Base-by-base conservation (phyloP, 2,888 invertebrate genomes). In the Sabellastarte sp. region DNA sequence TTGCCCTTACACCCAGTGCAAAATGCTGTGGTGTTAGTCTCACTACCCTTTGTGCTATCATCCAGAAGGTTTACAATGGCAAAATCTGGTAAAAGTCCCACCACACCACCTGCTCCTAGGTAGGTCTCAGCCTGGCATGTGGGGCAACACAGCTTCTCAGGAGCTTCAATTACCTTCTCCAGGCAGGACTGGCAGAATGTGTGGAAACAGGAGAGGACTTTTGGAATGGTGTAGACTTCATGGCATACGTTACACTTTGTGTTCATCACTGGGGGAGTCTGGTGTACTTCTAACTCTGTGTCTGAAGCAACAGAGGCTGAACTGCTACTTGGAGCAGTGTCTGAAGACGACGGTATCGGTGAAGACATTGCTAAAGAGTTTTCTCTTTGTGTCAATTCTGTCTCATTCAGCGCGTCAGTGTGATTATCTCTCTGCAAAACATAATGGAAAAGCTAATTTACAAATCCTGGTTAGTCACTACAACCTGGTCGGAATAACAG, bases 1-100 rank as follows among this genome's bases (percentile, higher is more conserved):
- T 92, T 93, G 74, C 93, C 93, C 86, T 96, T 97, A 88, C 98
- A 98, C 80, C 95, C 95, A 75, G 95, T 96, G 87, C 96, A 97
- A 68, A 76, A 75, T 67, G 87, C 87, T 74, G 86, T 87, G 58
- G 86, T 86, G 29, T 24, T 60, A 10, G 57, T 29, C 53, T 74
- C 76, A 41, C 77, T 77, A 31, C 79, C 80, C 61, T 78, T 72
- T 28, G 80, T 79, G 60, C 80, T 77, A n/a, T 76, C 75, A 69
- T 84, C 84, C 62, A 86, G 77, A 61, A 87, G 76, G 74, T 86
- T 86, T 73, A 82, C 84, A 60, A 87, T 82, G 28, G 87, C 87
- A 76, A 86, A 90, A 83, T 91, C 91, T 0, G 89, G 88, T 70
- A 90, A 87, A 66, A 91, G 86, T 32, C 89, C 89, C 70, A 87